Evolutionary conservation across 2,888 invertebrate genomes (phyloP), one percentile per base, ranked within the genome.

Genomic region (Acanthosoma haemorrhoidale): DNA sequence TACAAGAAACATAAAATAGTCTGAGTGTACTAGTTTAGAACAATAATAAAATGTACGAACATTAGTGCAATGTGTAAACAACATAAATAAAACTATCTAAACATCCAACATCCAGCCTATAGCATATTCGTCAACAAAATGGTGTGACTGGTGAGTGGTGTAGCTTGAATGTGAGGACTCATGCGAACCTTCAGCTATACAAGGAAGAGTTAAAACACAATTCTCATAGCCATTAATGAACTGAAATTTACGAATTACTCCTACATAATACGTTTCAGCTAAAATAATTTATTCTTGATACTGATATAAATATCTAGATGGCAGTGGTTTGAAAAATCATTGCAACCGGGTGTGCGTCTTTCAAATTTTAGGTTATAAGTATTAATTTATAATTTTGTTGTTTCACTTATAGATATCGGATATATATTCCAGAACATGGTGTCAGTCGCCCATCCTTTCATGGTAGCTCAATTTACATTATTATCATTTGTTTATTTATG

Each of bases 361-460:
- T 51, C 51, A 51, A 51, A 51, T 51, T 51, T 25, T 51, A 51
- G 51, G 51, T 51, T 51, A 51, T 51, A 51, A 51, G 51, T 13
- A 51, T 4, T 25, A n/a, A 51, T 25, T 25, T 25, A 51, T 25
- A 25, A 51, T 21, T 51, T 5, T n/a, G 25, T 51, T 51, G 51
- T 25, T 25, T 51, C 29, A 51, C 21, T 21, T n/a, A n/a, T 51
- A 51, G 51, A 25, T 21, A n/a, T n/a, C n/a, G n/a, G n/a, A n/a
- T n/a, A n/a, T n/a, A 18, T 51, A 21, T 25, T 51, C 29, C 25
- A 51, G 29, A 25, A 51, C 21, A 81, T 81, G 81, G 79, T 81
- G 72, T 78, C 80, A 75, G 79, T 81, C 74, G 81, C 81, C 79
- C 80, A 80, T 77, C 81, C 81, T 72, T 81, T 81, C 75, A 81